phyloP scores from a whole-genome alignment of 64 coral and sea anemone genomes.

The Platygyra sinensis region DNA sequence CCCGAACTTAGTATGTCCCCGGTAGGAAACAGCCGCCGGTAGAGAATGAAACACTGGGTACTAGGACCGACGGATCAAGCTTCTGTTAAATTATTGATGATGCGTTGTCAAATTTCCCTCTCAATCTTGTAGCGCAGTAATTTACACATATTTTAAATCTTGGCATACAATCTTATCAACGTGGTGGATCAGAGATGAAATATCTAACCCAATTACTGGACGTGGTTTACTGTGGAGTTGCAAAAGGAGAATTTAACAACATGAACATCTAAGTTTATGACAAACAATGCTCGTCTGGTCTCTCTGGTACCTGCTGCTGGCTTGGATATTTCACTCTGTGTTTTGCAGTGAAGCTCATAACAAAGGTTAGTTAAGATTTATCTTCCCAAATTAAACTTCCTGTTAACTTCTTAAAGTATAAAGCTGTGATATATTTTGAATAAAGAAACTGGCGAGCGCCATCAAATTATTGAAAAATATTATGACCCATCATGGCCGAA shows the following conservation, averaged over 20 bases:
- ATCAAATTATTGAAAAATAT: too few relatives aligned
- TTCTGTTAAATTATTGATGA: neutral
- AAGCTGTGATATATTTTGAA: too few relatives aligned
- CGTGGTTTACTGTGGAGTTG: neutral
- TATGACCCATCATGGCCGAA: too few relatives aligned
- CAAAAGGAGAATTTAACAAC: neutral
- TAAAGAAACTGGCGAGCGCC: too few relatives aligned
- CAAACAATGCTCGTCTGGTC: conserved; percentile 10
- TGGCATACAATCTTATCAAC: neutral
- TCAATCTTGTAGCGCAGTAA: neutral
- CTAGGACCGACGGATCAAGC: neutral
- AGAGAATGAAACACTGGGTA: neutral
- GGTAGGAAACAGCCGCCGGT: neutral
- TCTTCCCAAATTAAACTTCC: too few relatives aligned
- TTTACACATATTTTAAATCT: neutral
- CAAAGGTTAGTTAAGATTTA: conserved; percentile 20
- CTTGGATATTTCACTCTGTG: conserved; percentile 1
- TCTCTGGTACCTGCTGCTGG: conserved; percentile 14
- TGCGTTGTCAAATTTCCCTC: neutral
- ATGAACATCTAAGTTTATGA: neutral
- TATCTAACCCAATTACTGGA: too few relatives aligned
- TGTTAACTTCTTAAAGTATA: too few relatives aligned
- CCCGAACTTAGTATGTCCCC: neutral
- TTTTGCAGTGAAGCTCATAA: conserved; percentile 16
- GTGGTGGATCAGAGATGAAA: neutral